Conservation (phyloP, 2,888 invertebrate species). For the Brenthis daphne region DNA sequence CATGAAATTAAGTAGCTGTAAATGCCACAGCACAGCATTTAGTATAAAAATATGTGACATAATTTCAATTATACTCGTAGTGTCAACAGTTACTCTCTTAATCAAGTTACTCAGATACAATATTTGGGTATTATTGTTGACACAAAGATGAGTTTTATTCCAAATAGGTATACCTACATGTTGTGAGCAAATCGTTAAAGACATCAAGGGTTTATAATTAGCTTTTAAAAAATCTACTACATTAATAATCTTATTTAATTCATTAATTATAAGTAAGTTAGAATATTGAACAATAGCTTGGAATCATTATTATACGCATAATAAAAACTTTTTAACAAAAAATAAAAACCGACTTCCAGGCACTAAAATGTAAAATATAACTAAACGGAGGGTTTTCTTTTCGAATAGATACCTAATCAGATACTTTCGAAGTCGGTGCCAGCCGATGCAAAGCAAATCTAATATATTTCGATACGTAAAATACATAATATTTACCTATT, state of each 20-base stretch:
- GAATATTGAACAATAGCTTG: neutral
- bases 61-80: neutral
- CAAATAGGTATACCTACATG: neutral
- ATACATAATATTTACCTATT: too few species aligned
- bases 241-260: conserved; percentile 2
- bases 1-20: neutral
- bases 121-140: neutral
- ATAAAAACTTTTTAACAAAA: too few species aligned
- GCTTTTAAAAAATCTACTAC: conserved; percentile 2
- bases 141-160: neutral
- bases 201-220: conserved; percentile 3
- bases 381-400: too few species aligned
- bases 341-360: too few species aligned
- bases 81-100: neutral
- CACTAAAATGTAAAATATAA: too few species aligned
- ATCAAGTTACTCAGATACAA: too few species aligned
- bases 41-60: neutral
- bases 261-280: conserved; percentile 1
- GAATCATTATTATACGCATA: neutral
- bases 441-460: too few species aligned
- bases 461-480: too few species aligned
- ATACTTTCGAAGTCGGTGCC: too few species aligned
- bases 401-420: too few species aligned
- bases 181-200: neutral
- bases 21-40: neutral